These are phyloP conservation scores for Bubo blakistoni DNA, from an alignment of 2,113 vertebrate species.

Conservation along the genomic window DNA sequence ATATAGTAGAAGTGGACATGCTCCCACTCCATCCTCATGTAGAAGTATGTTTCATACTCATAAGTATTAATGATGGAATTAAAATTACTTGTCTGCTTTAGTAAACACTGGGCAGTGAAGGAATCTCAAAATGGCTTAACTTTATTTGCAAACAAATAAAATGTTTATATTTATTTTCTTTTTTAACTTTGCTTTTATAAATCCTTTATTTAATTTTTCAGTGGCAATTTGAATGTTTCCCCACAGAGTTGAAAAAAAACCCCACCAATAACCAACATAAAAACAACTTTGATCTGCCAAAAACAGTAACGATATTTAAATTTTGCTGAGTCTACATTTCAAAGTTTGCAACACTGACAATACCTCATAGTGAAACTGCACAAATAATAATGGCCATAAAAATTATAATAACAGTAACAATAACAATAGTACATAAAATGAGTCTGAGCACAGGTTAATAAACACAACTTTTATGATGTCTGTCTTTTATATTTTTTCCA, in stretches of 20 bases:
- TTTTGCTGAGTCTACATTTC: not conserved
- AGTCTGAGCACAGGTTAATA: not conserved
- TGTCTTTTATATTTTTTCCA: not conserved
- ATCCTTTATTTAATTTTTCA: not conserved
- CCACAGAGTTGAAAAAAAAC: not conserved
- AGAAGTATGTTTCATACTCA: not conserved
- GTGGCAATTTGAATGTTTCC: not conserved
- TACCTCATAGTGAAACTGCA: not conserved
- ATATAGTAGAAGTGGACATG: accelerated
- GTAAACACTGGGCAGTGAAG: not conserved
- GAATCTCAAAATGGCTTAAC: not conserved
- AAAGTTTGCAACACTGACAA: not conserved
- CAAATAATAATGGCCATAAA: not conserved
- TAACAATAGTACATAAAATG: not conserved
- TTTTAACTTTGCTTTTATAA: not conserved
- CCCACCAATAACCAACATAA: accelerated
- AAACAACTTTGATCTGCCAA: not conserved
- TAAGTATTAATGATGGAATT: not conserved
- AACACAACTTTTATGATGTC: not conserved
- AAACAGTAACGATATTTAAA: not conserved
- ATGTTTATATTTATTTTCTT: not conserved
- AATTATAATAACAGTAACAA: not conserved
- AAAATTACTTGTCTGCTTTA: not conserved
- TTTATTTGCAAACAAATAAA: not conserved
- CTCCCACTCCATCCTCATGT: not conserved